phyloP scores from a whole-genome alignment of 1,140 invertebrate species.

The Oncopeltus fasciatus region DNA sequence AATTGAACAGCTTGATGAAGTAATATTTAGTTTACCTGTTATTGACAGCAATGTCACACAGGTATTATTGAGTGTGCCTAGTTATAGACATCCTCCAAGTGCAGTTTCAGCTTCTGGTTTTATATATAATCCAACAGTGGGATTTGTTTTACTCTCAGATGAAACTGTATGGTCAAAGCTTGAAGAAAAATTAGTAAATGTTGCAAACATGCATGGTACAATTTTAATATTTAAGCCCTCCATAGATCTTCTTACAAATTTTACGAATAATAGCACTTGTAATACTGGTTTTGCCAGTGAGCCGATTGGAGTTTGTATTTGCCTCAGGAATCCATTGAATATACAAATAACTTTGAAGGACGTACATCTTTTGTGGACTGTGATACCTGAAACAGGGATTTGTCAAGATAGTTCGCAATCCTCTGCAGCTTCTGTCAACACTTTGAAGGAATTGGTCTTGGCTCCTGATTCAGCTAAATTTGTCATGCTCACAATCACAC shows the following conservation, averaged over 20 bases:
- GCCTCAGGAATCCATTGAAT: slow-evolving; percentile 65
- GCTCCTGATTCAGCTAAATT: slow-evolving; percentile 32
- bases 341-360: slow-evolving; percentile 55
- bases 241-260: slow-evolving; percentile 46
- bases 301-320: slow-evolving; percentile 60
- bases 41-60: slow-evolving; percentile 48
- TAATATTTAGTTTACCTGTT: slow-evolving; percentile 49
- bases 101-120: slow-evolving; percentile 27
- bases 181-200: slow-evolving; percentile 49
- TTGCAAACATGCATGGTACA: slow-evolving; percentile 33
- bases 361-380: slow-evolving; percentile 66
- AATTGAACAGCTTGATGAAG: slow-evolving; percentile 34
- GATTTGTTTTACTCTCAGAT: background rate
- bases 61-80: slow-evolving; percentile 38
- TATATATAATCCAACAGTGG: slow-evolving; percentile 24
- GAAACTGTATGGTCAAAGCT: slow-evolving; percentile 29
- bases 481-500: slow-evolving; percentile 23
- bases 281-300: slow-evolving; percentile 60
- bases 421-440: slow-evolving; percentile 31
- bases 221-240: slow-evolving; percentile 66
- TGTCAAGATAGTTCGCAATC: slow-evolving; percentile 30
- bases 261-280: slow-evolving; percentile 46
- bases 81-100: slow-evolving; percentile 20
- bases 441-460: slow-evolving; percentile 32
- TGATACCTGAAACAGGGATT: slow-evolving; percentile 34